Evolutionary conservation across 2,113 vertebrate species (phyloP), one percentile per base, ranked within the genome.

Genomic region (Calonectris borealis): DNA sequence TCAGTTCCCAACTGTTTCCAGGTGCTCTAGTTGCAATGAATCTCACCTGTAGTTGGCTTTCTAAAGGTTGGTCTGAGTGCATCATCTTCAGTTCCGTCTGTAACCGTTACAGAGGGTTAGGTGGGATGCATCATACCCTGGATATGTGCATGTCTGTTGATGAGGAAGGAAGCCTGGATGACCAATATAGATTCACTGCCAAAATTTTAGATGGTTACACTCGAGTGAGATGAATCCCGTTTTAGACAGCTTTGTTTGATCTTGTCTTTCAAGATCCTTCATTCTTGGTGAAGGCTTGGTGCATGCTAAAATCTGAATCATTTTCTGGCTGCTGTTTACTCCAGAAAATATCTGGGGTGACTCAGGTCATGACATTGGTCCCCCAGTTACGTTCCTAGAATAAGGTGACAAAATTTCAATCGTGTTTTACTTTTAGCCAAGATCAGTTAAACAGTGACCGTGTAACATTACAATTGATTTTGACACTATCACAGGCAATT

Each of bases 111-210:
- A 31, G 58, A 14, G 31, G 58, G n/a, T 6, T 6, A 4, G 25
- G 42, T 7, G 16, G 20, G 49, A 57, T 7, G 58, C 29, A 6
- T 64, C 10, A 1, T n/a, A 13, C 13, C 25, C 36, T 31, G 49
- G 40, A 7, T 16, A 5, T 1, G 32, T 6, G 44, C 3, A 1
- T 4, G 20, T 20, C 76, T 20, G 29, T 31, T n/a, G 58, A n/a
- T 15, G n/a, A 20, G 14, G 54, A 69, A 51, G 40, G 40, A 80
- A 83, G 11, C 29, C 32, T 19, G 32, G 46, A 12, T 65, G 51
- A 55, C n/a, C 21, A 18, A 19, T 9, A 19, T 34, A 57, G 40
- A 68, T 52, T 48, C 48, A 12, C 38, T 44, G 44, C 44, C 55
- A 16, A 20, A 46, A 51, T 38, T 66, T 32, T 24, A 11, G 55